Percentiles rank a stretch among this genome's conserved stretches.
Evolutionary conservation across 2,888 invertebrate species (phyloP).

Genomic region (Lasioglossum pauxillum): DNA sequence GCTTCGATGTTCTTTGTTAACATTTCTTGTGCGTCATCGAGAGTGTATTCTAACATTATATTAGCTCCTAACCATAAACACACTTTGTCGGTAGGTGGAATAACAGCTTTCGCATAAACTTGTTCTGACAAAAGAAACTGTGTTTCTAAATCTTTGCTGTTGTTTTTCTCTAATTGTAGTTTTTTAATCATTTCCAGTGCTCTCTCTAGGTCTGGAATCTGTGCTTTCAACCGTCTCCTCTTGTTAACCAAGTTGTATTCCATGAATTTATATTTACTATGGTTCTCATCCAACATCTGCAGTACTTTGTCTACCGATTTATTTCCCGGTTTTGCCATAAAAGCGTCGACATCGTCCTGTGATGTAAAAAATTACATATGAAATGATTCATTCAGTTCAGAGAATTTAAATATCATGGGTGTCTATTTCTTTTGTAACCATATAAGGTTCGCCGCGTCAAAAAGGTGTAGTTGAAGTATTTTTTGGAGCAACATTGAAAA

Average conservation of each 20-base stretch:
- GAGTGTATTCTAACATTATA: constrained; percentile 98
- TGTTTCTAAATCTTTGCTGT: constrained; percentile 90
- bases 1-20: constrained; percentile 93
- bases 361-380: constrained; percentile 16
- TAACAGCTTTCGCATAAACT: constrained; percentile 91
- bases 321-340: constrained; percentile 94
- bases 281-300: constrained; percentile 94
- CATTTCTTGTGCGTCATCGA: constrained; percentile 95
- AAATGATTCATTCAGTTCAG: not conserved
- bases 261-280: constrained; percentile 99
- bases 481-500: not conserved
- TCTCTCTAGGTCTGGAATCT: constrained; percentile 97
- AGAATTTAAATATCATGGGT: constrained; percentile 6
- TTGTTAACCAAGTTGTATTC: constrained; percentile 96
- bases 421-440: constrained; percentile 68
- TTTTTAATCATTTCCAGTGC: constrained; percentile 96
- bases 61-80: constrained; percentile 95
- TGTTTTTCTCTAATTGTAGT: constrained; percentile 91
- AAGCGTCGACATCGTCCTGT: constrained; percentile 98
- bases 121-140: constrained; percentile 97
- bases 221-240: constrained; percentile 93
- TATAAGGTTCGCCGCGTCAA: constrained; percentile 69
- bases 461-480: not conserved
- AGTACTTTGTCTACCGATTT: constrained; percentile 94
- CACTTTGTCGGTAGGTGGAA: constrained; percentile 96